Evolutionary conservation across 2,797 vertebrate species (phyloP), one percentile per base, ranked within the genome.

Genomic region (Liasis olivaceus): DNA sequence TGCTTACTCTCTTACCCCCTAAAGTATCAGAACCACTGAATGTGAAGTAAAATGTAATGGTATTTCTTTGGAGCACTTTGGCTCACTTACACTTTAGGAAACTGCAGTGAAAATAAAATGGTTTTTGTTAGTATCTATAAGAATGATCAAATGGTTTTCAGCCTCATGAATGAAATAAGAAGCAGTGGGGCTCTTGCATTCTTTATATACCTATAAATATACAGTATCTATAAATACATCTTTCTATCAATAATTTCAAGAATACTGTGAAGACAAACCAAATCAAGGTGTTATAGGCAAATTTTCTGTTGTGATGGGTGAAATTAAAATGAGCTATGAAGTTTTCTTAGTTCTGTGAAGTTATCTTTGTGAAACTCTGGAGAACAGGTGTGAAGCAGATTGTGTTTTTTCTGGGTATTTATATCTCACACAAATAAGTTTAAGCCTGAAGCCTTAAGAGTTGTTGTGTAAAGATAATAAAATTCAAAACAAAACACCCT

Each of bases 201-300:
- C 3, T 90, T 88, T 81, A 47, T 92, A 90, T 93, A 26, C 3
- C 91, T 85, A 69, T 93, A 51, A 96, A 93, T 94, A 28, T 36
- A 36, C 36, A 36, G 36, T 36, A 36, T 36, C 36, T 36, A 36
- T 36, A 51, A 96, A 93, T 94, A 28, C 5, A 4, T 87, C 64
- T 93, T 93, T 89, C 94, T 64, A 84, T 91, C 42, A 91, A 63
- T 89, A 56, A 4, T 92, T 22, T 89, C 87, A 89, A 89, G 58
- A 63, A 86, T 31, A 72, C 15, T 87, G 63, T 89, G 66, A n/a
- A 94, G 64, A 92, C 26, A 93, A 93, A 62, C 85, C 93, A 93
- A 42, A 92, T 94, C 62, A 92, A 94, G 86, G 42, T 36, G 17
- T 56, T 58, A 31, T 22, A 84, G 85, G 31, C 89, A 0, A 22